phyloP scores from a whole-genome alignment of 2,113 vertebrate species.

The Typhlomys cinereus region DNA sequence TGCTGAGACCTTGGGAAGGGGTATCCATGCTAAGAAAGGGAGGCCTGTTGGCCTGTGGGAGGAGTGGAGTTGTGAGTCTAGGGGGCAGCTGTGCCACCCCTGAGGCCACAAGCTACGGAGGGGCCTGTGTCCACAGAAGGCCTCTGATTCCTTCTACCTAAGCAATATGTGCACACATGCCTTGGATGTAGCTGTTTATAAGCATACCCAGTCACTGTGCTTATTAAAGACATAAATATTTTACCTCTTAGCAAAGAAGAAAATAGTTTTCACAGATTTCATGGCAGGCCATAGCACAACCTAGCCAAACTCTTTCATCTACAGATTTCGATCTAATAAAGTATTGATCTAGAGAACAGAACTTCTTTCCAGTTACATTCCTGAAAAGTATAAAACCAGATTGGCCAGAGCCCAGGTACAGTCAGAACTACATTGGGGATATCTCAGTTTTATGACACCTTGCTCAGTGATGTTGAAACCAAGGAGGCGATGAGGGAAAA shows the following conservation, averaged over 20 bases:
- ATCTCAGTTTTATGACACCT: background rate
- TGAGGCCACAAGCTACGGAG: fast-evolving
- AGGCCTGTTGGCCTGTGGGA: background rate
- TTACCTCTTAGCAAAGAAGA: constrained; percentile 72
- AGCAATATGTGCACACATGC: background rate
- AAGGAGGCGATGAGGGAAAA: background rate
- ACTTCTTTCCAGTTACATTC: constrained; percentile 51
- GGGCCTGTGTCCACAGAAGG: background rate
- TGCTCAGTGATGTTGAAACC: background rate
- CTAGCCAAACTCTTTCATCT: constrained; percentile 51
- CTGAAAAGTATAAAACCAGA: constrained; percentile 48
- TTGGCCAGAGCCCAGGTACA: background rate
- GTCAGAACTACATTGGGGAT: background rate
- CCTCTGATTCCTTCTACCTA: background rate
- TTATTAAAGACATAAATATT: constrained; percentile 77
- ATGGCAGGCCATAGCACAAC: constrained; percentile 33
- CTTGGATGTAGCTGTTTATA: constrained; percentile 49
- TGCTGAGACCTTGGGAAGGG: fast-evolving
- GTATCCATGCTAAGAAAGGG: too few species aligned
- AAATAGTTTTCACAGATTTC: constrained; percentile 76
- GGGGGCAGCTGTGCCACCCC: background rate
- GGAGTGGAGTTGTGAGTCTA: background rate
- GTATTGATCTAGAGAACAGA: constrained; percentile 61
- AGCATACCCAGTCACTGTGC: constrained; percentile 11
- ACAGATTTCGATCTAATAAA: constrained; percentile 51